Base-by-base conservation (phyloP, 2,113 vertebrate genomes). In the Ophthalmolycus amberensis region DNA sequence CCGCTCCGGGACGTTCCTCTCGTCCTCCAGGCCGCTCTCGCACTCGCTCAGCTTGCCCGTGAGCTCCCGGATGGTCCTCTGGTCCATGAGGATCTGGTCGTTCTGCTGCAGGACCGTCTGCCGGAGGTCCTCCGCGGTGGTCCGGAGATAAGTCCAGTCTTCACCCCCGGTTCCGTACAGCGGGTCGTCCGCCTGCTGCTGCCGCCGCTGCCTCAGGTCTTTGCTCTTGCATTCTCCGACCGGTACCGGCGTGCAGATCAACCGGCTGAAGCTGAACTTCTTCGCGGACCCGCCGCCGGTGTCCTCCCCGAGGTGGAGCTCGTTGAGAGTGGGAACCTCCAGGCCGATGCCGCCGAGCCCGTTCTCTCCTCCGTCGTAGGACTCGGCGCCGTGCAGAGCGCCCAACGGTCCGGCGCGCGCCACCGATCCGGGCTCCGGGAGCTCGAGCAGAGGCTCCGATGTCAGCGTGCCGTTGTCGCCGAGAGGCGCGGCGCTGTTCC, bases 11-110 rank as follows among this genome's bases (percentile, higher is more conserved):
- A 90, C 66, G 80, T 62, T 86, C 58, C 91, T 91, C 18, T 96
- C 94, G 11, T 96, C 94, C 76, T 95, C 96, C 91, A 97, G 94
- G 44, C 96, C 97, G 62, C 93, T 96, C 92, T 99, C 97, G 38
- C 98, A 99, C 82, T 96, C 97, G 79, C 95, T 96, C 79, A 99
- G 96, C 92, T 99, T 99, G 46, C 96, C 96, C 1, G 97, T 97
- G 73, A 99, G 96, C 93, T 99, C 97, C 29, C 96, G 95, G 90
- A 99, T 99, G 88, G 97, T 97, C 91, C 96, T 95, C 89, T 96
- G 96, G 90, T 98, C 97, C 48, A 95, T 96, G 54, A 96, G 95
- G 91, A 99, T 99, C 94, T 97, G 96, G 73, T 97, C 96, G 92
- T 96, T 97, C 94, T 99, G 98, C 93, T 97, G 96, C 86, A 96